Percentiles rank a stretch among this genome's conserved stretches.
These are phyloP conservation scores for Manis javanica DNA, from an alignment of 2,797 vertebrate species.

Conservation along the genomic window DNA sequence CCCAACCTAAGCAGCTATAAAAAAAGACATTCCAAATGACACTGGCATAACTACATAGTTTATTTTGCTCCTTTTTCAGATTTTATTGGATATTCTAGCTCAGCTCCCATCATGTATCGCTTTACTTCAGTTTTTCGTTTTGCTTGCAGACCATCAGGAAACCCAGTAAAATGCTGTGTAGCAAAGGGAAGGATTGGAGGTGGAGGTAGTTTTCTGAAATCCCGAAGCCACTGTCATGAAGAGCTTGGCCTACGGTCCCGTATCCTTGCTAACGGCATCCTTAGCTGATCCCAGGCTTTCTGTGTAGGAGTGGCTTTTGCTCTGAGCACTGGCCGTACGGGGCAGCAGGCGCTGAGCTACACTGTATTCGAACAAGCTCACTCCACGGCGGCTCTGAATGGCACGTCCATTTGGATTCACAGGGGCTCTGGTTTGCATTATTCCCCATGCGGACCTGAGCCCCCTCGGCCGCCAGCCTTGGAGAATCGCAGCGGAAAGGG, in stretches of 20 bases:
- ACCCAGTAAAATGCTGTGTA: background rate
- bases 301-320: background rate
- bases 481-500: fast-evolving
- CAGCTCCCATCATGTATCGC: background rate
- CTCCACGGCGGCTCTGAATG: background rate
- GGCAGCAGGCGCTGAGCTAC: too few species aligned
- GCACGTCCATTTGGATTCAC: background rate
- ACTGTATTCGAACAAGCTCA: background rate
- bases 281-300: fast-evolving
- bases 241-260: background rate
- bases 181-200: background rate
- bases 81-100: background rate
- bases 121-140: background rate
- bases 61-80: background rate
- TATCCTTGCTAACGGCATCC: fast-evolving
- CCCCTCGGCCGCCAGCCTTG: fast-evolving
- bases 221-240: fast-evolving
- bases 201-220: background rate
- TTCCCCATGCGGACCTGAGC: background rate
- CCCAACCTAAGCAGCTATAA: background rate
- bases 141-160: background rate
- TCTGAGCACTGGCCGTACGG: background rate
- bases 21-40: background rate
- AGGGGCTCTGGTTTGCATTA: fast-evolving
- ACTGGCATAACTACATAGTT: background rate